These are phyloP conservation scores for Myotis pilosus DNA, from an alignment of 2,797 vertebrate species.

Conservation along the genomic window DNA sequence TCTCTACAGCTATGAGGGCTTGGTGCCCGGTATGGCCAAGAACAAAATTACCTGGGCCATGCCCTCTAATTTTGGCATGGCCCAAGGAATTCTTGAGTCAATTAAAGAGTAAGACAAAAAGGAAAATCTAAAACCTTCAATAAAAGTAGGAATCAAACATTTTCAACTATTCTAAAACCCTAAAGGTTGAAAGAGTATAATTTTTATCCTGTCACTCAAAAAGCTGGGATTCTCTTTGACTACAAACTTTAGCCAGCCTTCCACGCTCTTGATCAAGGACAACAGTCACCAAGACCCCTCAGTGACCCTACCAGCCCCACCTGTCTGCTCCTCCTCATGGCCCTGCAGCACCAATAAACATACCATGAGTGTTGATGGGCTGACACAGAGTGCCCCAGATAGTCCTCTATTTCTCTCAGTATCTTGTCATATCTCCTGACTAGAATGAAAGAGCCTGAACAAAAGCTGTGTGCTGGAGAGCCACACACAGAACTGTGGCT, in stretches of 20 bases:
- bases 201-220: not conserved
- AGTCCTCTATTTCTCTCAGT: not conserved
- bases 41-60: not conserved
- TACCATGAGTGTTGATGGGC: rapidly evolving
- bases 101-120: not conserved
- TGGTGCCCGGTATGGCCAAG: not conserved
- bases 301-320: not conserved
- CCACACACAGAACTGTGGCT: not conserved
- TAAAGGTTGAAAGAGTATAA: not conserved
- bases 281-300: not conserved
- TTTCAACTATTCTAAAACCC: not conserved
- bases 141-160: not conserved
- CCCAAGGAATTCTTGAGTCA: not conserved
- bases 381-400: rapidly evolving
- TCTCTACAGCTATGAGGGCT: not conserved
- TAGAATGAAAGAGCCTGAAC: not conserved
- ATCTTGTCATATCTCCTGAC: not conserved
- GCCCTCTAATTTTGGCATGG: not conserved
- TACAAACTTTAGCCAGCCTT: not conserved
- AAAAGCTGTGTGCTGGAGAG: not conserved
- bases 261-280: not conserved
- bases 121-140: not conserved
- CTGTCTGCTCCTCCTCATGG: not conserved
- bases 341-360: rapidly evolving
- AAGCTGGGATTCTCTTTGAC: not conserved